phyloP scores from a whole-genome alignment of 92 coral and sea anemone genomes.

The Palythoa caribaeorum region DNA sequence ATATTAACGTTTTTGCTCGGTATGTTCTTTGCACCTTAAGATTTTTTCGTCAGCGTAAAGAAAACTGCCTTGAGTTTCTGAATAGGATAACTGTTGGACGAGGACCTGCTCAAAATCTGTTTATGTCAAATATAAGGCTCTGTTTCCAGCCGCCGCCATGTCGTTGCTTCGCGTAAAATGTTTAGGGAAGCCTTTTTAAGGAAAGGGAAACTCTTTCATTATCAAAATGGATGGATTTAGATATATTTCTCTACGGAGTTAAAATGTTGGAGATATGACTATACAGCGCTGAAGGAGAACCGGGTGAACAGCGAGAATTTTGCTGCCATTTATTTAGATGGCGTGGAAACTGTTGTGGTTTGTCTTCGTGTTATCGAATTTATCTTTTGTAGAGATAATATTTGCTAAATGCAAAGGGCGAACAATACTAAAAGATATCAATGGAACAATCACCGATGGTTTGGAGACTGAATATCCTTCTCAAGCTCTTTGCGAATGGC shows the following conservation, averaged over 20 bases:
- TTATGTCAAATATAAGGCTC: neutral
- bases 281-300: neutral
- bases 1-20: neutral
- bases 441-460: conserved; percentile 30
- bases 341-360: conserved; percentile 33
- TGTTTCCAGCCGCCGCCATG: conserved; percentile 12
- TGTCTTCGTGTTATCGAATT: conserved; percentile 6
- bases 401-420: conserved; percentile 38
- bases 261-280: neutral
- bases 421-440: conserved; percentile 23
- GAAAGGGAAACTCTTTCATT: neutral
- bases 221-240: neutral
- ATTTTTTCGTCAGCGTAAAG: neutral
- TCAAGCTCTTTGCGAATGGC: conserved; percentile 38
- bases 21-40: neutral
- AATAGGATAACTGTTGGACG: neutral
- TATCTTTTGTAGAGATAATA: neutral
- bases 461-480: neutral
- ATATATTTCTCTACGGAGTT: neutral
- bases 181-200: neutral
- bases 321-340: conserved; percentile 41
- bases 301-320: neutral
- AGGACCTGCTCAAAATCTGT: conserved; percentile 1
- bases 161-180: neutral
- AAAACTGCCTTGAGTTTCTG: neutral